phyloP scores from a whole-genome alignment of 2,888 invertebrate genomes.

The Drosophila yooni region DNA sequence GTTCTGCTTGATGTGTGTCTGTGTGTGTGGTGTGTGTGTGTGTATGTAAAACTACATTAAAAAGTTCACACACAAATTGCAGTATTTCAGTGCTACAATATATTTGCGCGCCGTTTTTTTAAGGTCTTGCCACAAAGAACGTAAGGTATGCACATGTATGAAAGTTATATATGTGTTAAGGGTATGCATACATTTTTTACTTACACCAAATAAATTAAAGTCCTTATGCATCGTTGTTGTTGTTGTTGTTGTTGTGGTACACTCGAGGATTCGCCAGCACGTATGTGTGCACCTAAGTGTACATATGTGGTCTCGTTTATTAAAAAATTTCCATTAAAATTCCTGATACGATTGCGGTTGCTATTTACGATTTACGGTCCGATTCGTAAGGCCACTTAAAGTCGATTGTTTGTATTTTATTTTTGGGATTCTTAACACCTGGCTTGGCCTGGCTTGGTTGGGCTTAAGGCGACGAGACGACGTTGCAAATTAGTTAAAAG shows the following conservation, averaged over 20 bases:
- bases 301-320: constrained; percentile 50
- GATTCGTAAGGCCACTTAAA: constrained; percentile 54
- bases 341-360: constrained; percentile 24
- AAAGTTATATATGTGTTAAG: constrained; percentile 19
- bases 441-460: constrained; percentile 18
- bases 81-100: constrained; percentile 66
- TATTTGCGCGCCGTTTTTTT: constrained; percentile 68
- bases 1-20: constrained; percentile 12
- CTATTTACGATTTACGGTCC: constrained; percentile 45
- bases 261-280: constrained; percentile 24
- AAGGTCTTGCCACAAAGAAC: constrained; percentile 34
- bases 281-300: constrained; percentile 3
- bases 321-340: constrained; percentile 64
- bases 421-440: constrained; percentile 41
- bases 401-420: constrained; percentile 53
- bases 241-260: constrained; percentile 40
- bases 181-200: constrained; percentile 46
- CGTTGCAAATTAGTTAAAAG: constrained; percentile 71
- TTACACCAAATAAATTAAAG: constrained; percentile 59
- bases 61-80: constrained; percentile 79
- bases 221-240: constrained; percentile 32
- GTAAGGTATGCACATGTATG: constrained; percentile 51
- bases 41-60: constrained; percentile 62
- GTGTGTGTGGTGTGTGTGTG: constrained; percentile 24
- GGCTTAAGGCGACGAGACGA: constrained; percentile 33